Evolutionary conservation across 2,797 vertebrate genomes (phyloP).

Genomic region (Leucoraja ocellata): DNA sequence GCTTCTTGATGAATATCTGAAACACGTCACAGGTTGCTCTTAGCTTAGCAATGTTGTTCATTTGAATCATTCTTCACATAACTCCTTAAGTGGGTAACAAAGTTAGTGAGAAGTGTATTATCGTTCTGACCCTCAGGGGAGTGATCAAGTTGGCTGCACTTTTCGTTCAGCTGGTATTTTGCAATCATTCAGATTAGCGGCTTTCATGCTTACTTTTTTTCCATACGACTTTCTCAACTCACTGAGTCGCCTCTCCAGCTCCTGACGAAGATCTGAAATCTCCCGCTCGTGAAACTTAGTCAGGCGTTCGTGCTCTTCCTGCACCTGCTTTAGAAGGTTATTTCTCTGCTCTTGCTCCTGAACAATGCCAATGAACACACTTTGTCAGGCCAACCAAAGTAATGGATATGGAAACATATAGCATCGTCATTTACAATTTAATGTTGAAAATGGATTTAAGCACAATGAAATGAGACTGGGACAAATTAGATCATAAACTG

Average conservation of each 20-base stretch:
- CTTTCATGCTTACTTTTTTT: slow-evolving; percentile 55
- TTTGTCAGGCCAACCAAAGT: not conserved
- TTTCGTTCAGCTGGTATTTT: not conserved
- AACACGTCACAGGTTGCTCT: not conserved
- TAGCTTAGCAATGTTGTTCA: not conserved
- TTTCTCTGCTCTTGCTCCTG: slow-evolving; percentile 66
- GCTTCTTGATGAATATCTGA: not conserved
- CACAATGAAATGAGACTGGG: too few relatives aligned
- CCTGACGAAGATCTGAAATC: slow-evolving; percentile 54
- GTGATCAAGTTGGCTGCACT: not conserved
- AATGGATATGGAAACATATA: not conserved
- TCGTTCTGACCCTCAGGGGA: not conserved
- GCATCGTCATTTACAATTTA: not conserved
- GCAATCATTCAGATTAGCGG: not conserved
- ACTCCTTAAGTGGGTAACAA: not conserved
- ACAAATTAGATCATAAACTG: not conserved
- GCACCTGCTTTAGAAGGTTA: slow-evolving; percentile 54
- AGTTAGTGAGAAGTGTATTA: not conserved
- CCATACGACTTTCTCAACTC: slow-evolving; percentile 50
- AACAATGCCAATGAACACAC: not conserved
- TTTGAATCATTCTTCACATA: not conserved
- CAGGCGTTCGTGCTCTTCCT: slow-evolving; percentile 57
- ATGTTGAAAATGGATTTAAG: not conserved
- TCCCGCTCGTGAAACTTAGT: slow-evolving; percentile 56
- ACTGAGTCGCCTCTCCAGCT: slow-evolving; percentile 56